Conservation (phyloP, 2,888 invertebrate genomes). For the Blomia tropicalis region DNA sequence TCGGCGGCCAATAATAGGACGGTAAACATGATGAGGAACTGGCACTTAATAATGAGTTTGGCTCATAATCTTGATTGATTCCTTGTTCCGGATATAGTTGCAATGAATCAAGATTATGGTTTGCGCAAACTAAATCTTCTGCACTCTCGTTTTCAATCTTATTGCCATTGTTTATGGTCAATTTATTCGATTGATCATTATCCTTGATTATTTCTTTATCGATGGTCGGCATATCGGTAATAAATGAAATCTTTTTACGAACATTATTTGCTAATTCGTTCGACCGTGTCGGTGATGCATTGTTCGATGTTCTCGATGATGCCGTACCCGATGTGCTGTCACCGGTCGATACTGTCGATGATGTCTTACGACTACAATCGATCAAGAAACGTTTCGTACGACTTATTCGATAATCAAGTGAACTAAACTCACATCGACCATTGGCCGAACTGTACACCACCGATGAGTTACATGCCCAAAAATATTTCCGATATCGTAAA, state of each 20-base stretch:
- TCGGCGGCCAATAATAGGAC: conserved; percentile 4
- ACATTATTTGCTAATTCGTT: not conserved
- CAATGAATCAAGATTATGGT: conserved; percentile 17
- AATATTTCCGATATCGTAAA: conserved; percentile 22
- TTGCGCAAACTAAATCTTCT: not conserved
- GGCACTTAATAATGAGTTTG: not conserved
- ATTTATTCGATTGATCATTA: not conserved
- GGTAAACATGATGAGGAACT: conserved; percentile 2
- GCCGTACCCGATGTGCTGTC: not conserved
- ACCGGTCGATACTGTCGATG: not conserved
- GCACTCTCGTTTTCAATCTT: not conserved
- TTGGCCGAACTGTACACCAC: conserved; percentile 11
- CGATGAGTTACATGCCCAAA: conserved; percentile 13
- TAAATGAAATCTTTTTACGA: too few relatives aligned
- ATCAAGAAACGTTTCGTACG: conserved; percentile 22
- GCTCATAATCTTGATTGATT: not conserved
- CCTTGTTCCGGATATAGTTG: not conserved
- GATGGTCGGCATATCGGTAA: too few relatives aligned
- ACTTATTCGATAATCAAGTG: conserved; percentile 18
- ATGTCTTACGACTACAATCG: conserved; percentile 21
- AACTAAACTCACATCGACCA: not conserved
- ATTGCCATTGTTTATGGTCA: not conserved
- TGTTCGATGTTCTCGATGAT: not conserved
- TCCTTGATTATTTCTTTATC: not conserved
- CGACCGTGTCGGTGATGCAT: not conserved